Evolutionary conservation across 2,797 vertebrate genomes (phyloP).

Genomic region (Petrocephalus schoutedeni): DNA sequence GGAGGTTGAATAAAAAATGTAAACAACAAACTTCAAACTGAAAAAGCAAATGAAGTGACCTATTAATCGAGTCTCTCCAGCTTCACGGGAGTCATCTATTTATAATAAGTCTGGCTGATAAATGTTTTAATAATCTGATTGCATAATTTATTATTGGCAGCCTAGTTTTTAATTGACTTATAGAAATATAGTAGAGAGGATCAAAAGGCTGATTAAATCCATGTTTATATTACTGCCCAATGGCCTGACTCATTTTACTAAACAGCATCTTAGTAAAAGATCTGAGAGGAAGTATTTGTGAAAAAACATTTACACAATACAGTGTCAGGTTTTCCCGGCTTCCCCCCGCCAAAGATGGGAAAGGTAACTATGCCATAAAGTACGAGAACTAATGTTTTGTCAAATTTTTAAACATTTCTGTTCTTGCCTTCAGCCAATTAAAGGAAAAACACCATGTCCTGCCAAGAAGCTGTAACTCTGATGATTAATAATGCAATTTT

Average conservation of each 20-base stretch:
- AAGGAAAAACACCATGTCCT: constrained; percentile 18
- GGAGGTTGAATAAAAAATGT: constrained; percentile 50
- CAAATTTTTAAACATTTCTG: background rate
- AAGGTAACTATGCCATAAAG: background rate
- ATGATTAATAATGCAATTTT: constrained; percentile 54
- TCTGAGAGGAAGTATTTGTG: constrained; percentile 56
- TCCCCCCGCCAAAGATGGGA: background rate
- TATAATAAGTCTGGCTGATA: constrained; percentile 73
- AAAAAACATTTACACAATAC: constrained; percentile 21
- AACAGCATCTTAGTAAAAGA: constrained; percentile 56
- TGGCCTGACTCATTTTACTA: constrained; percentile 36
- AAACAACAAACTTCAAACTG: constrained; percentile 59
- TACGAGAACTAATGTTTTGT: background rate
- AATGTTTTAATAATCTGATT: constrained; percentile 76
- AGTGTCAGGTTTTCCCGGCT: background rate
- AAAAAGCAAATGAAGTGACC: constrained; percentile 55
- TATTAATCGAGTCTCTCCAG: constrained; percentile 63
- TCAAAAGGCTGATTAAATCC: constrained; percentile 70
- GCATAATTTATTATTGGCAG: constrained; percentile 71
- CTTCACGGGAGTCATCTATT: constrained; percentile 68
- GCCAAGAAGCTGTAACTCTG: constrained; percentile 42
- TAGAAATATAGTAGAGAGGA: constrained; percentile 64
- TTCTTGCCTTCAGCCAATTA: constrained; percentile 13
- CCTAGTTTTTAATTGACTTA: constrained; percentile 75
- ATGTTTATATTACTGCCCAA: constrained; percentile 64